These are phyloP conservation scores for Serranus cabrilla DNA, from an alignment of 2,797 vertebrate genomes.

Conservation along the genomic window DNA sequence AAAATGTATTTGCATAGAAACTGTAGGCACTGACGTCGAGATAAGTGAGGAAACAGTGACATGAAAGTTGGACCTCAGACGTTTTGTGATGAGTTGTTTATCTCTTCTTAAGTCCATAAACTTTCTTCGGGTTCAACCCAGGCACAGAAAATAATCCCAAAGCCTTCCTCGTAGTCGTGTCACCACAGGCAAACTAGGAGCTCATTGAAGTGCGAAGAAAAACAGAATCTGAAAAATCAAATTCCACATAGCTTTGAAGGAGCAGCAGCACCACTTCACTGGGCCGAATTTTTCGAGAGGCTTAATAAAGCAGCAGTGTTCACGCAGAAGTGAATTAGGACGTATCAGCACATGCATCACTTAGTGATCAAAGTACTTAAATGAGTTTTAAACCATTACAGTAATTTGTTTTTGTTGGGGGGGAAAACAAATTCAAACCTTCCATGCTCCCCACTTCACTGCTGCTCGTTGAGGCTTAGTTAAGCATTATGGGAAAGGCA, in stretches of 20 bases:
- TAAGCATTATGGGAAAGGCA: slow-evolving; percentile 65
- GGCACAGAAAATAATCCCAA: slow-evolving; percentile 45
- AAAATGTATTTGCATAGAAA: background rate
- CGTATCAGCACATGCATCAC: slow-evolving; percentile 62
- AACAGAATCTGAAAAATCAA: slow-evolving; percentile 64
- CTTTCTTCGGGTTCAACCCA: slow-evolving; percentile 39
- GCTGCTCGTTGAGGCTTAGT: slow-evolving; percentile 57
- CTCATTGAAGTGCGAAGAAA: slow-evolving; percentile 60
- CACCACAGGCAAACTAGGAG: slow-evolving; percentile 58
- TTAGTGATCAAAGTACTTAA: slow-evolving; percentile 77
- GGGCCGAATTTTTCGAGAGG: slow-evolving; percentile 42
- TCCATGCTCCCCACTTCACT: slow-evolving; percentile 52
- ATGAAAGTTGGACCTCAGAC: slow-evolving; percentile 24
- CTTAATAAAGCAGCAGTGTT: slow-evolving; percentile 60
- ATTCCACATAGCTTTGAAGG: slow-evolving; percentile 62
- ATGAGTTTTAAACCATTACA: slow-evolving; percentile 75
- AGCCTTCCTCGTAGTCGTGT: slow-evolving; percentile 28
- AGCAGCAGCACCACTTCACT: slow-evolving; percentile 48
- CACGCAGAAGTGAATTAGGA: slow-evolving; percentile 63
- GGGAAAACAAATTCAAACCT: slow-evolving; percentile 51
- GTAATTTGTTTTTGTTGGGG: slow-evolving; percentile 72
- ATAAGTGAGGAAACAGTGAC: slow-evolving; percentile 15
- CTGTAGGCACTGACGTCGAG: background rate
- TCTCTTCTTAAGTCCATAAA: slow-evolving; percentile 50
- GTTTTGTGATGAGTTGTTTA: slow-evolving; percentile 44